Evolutionary conservation across 2,113 vertebrate species (phyloP).

Genomic region (Bufo gargarizans): DNA sequence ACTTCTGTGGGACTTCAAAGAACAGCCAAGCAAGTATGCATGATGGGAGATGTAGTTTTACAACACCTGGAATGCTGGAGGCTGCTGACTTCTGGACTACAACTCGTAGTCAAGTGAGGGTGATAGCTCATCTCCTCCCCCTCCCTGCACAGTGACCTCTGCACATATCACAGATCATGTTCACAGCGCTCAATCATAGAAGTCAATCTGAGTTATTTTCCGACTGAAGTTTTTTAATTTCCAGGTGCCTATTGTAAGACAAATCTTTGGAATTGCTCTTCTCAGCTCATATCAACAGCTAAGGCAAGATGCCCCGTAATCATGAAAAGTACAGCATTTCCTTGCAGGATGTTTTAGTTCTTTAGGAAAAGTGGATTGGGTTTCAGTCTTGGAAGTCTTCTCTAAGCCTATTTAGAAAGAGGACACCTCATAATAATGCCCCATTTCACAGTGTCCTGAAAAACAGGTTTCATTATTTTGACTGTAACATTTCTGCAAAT

Average conservation of each 20-base stretch:
- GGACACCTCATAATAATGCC: background rate
- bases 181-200: background rate
- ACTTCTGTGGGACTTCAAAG: no score
- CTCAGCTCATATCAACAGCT: background rate
- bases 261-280: no score
- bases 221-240: no score
- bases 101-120: background rate
- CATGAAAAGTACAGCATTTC: background rate
- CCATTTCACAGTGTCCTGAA: conserved; percentile 4
- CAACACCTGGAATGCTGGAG: no score
- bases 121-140: background rate
- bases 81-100: no score
- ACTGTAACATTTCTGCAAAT: background rate
- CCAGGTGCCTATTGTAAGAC: no score
- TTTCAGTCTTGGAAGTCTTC: background rate
- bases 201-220: no score
- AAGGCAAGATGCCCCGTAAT: background rate
- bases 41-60: no score
- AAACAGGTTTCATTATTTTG: conserved; percentile 13
- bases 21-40: no score
- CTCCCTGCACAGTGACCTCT: background rate
- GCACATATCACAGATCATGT: background rate
- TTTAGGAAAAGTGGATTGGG: background rate
- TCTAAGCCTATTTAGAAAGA: no score
- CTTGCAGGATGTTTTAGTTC: background rate